Percentiles rank a stretch among this genome's conserved stretches.
Evolutionary conservation across 2,113 vertebrate genomes (phyloP).

Genomic region (Cynocephalus volans): DNA sequence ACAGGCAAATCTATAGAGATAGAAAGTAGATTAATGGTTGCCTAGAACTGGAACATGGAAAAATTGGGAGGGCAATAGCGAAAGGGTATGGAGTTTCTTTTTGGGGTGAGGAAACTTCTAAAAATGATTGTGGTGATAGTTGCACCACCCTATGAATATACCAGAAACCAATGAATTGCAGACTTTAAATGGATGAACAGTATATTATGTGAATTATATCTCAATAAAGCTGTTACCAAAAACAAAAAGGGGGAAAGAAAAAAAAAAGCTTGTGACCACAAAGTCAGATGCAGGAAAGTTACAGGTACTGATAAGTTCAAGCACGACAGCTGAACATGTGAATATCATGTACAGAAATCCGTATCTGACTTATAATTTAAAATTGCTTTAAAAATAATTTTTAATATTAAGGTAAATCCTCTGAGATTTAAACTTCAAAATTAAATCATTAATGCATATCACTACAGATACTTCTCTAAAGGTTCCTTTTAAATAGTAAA

Average conservation of each 20-base stretch:
- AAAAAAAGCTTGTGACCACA: not conserved
- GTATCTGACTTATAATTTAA: not conserved
- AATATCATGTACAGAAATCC: not conserved
- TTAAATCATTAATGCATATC: not conserved
- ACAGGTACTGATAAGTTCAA: not conserved
- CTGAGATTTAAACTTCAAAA: not conserved
- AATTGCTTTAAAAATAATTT: slow-evolving; percentile 44
- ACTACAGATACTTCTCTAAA: not conserved
- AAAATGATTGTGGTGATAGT: not conserved
- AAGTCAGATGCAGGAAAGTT: not conserved
- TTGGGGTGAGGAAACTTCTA: not conserved
- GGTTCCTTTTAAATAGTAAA: slow-evolving; percentile 1
- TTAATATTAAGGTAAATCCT: slow-evolving; percentile 16
- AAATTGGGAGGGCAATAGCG: not conserved
- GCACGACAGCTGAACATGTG: not conserved
- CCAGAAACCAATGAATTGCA: not conserved
- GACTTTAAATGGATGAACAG: not conserved
- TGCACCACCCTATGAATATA: not conserved
- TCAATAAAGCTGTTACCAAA: not conserved
- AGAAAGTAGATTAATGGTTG: not conserved
- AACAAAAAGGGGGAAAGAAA: not conserved
- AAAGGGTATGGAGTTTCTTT: not conserved
- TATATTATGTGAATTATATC: not conserved
- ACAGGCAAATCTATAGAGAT: not conserved
- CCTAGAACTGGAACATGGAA: not conserved